phyloP scores from a whole-genome alignment of 2,797 vertebrate genomes.

The Peromyscus melanophrys region DNA sequence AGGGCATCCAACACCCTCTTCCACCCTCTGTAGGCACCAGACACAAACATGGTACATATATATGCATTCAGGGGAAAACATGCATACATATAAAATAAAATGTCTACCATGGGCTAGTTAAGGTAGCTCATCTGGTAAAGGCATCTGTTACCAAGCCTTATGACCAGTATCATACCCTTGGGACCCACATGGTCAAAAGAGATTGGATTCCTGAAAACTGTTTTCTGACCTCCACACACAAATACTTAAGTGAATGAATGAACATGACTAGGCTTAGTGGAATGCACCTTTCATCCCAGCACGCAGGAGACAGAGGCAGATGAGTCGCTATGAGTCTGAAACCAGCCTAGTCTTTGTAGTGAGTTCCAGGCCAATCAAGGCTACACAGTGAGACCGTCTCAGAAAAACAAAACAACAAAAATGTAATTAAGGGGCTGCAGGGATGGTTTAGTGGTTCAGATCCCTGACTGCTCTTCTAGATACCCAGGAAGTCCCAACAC shows the following conservation, averaged over 20 bases:
- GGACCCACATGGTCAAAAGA: not conserved
- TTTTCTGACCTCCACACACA: not conserved
- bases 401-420: not conserved
- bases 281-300: not conserved
- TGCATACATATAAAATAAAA: slow-evolving; percentile 11
- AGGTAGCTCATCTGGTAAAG: not conserved
- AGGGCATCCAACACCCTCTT: not conserved
- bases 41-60: not conserved
- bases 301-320: not conserved
- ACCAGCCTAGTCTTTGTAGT: not conserved
- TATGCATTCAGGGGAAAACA: not conserved
- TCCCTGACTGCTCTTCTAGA: not conserved
- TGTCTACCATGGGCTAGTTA: not conserved
- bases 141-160: not conserved
- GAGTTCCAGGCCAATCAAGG: too few relatives aligned
- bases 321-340: not conserved
- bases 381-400: not conserved
- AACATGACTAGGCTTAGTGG: not conserved
- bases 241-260: not conserved
- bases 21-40: not conserved
- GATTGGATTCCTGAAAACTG: not conserved
- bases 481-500: not conserved
- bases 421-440: not conserved
- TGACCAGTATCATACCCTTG: not conserved
- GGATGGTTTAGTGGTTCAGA: not conserved